phyloP scores from a whole-genome alignment of 1,140 invertebrate genomes.

The Sarcophaga bullata region DNA sequence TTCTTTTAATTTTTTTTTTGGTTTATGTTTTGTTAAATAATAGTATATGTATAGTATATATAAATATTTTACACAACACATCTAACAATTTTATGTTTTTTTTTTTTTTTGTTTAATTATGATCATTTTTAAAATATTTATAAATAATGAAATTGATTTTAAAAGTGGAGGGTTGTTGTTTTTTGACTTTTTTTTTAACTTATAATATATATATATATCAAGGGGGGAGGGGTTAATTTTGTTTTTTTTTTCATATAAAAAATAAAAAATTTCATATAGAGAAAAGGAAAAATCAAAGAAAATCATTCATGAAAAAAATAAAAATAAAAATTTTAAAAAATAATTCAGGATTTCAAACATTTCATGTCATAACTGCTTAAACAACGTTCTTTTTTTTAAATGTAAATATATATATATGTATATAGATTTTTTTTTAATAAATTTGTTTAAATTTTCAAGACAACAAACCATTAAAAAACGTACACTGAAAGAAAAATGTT shows the following conservation, averaged over 20 bases:
- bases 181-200: no score
- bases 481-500: constrained; percentile 11
- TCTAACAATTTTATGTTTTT: not conserved
- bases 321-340: no score
- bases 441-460: constrained; percentile 16
- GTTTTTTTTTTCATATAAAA: not conserved
- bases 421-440: not conserved
- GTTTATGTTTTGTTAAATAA: not conserved
- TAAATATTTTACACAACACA: constrained; percentile 17
- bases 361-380: constrained; percentile 16
- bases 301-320: not conserved
- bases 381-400: constrained; percentile 3
- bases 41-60: not conserved
- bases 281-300: not conserved
- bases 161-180: not conserved
- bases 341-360: not conserved
- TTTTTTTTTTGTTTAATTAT: constrained; percentile 2
- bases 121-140: not conserved
- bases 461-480: constrained; percentile 26
- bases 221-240: not conserved
- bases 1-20: not conserved
- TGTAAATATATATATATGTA: no score
- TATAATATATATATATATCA: not conserved
- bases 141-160: constrained; percentile 11
- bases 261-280: not conserved